Base-by-base conservation (phyloP, 1,140 invertebrate species). In the Listronotus oregonensis region DNA sequence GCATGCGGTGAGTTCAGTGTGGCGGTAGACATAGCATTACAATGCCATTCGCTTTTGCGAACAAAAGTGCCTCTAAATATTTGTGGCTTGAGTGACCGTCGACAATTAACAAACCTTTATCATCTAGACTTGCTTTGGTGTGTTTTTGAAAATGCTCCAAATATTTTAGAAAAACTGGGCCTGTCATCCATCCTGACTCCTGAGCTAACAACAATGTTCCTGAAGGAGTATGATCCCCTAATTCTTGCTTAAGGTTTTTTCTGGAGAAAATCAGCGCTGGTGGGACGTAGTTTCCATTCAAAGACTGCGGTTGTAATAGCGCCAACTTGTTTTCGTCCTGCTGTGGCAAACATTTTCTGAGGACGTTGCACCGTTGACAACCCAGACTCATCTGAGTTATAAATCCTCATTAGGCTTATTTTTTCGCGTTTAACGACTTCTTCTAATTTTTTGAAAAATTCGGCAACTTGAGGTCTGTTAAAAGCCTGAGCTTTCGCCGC, bases 261-360 rank as follows among this genome's bases (percentile, higher is more conserved):
- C 21, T 27, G 21, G 21, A 1, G 5, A n/a, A 27, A 27, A 27
- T 27, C 5, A 27, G 21, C 21, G 21, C 21, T 27, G 21, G 21
- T 5, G 21, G 21, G 21, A 27, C 21, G 5, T 27, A 27, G 21
- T 27, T 42, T 42, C 61, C 61, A 18, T 50, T 50, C 15, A 8
- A 18, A 31, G 15, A 50, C 75, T 6, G 64, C 71, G 17, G 73
- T 73, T 10, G 66, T 67, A 14, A 77, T 49, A 58, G 64, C 44
- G 14, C 71, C 71, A 9, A 79, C 75, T 67, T 76, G 70, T 49
- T 73, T 76, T 67, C 72, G 71, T 5, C 77, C 75, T 66, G 59
- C 73, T 15, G 42, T 58, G 0, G 67, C 14, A n/a, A n/a, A n/a
- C n/a, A n/a, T n/a, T n/a, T n/a, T n/a, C n/a, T 68, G 56, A n/a